Base-by-base conservation (phyloP, 2,113 vertebrate genomes). In the Tauraco erythrolophus region DNA sequence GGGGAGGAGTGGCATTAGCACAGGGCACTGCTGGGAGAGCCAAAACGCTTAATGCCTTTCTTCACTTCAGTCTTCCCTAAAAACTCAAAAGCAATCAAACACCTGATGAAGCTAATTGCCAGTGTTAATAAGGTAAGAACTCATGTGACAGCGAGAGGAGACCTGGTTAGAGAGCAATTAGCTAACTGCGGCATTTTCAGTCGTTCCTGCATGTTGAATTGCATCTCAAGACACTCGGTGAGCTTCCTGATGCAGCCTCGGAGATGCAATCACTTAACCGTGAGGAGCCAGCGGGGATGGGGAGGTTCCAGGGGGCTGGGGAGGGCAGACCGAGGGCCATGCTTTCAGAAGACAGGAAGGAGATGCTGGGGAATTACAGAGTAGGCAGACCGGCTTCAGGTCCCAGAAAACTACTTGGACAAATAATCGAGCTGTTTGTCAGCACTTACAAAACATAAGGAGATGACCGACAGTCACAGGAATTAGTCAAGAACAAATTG, bases 361-460 rank as follows among this genome's bases (percentile, higher is more conserved):
- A 95, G 61, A 33, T 3, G 0, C 43, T 68, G 76, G 46, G 92
- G 72, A 95, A 66, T 84, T 84, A 28, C 8, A 33, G 96, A 81
- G 33, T 10, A 96, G 87, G 92, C 87, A 95, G 82, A 76, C 66
- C 7, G 7, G 58, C 66, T 92, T 93, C 53, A 48, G 92, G 95
- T 71, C 91, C 84, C 84, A 92, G 89, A 87, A 94, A 94, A 96
- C 94, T 88, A 78, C 86, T 95, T 96, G 93, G 89, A 94, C 69
- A 82, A 95, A 91, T 81, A 96, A 91, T 39, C 94, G 78, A 88
- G 89, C 72, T 92, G 19, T 89, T 96, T 96, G 95, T 96, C 96
- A 96, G 93, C 96, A 95, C 94, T 95, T 94, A 87, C 35, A 94
- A 91, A 92, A 92, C 95, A 89, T 92, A 96, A 96, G 94, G 89